Evolutionary conservation across 2,797 vertebrate genomes (phyloP), one percentile per base, ranked within the genome.

Genomic region (Natrix natrix): DNA sequence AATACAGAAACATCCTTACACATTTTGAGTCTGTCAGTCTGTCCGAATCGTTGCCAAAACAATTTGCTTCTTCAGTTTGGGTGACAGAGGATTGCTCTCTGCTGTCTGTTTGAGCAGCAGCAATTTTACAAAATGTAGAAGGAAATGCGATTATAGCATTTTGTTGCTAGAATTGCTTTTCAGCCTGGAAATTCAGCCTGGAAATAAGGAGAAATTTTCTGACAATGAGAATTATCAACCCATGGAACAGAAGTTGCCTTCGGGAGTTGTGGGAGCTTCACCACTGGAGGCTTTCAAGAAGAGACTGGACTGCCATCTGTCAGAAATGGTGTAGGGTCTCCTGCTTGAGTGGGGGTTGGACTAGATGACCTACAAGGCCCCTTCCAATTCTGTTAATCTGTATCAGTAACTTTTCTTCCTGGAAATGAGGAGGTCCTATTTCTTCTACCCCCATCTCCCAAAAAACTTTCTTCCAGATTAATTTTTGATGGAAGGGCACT

Each of bases 381-480:
- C 20, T 22, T 59, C 20, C 57, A 20, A 59, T 17, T 59, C 6
- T 22, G 57, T 59, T 59, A 20, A 59, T 22, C 17, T 59, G 17
- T 57, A 20, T 7, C 57, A 20, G 17, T 61, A 3, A 0, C 13
- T 69, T 69, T 78, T 74, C 32, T 37, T 37, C 32, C 32, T 10
- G 17, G 3, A 74, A 74, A 37, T 8, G 32, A 8, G 69, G 17
- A 78, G 32, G 32, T 78, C 32, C 32, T 78, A 22, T 22, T 78
- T 43, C 20, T 17, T 43, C 37, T 1, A 5, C 5, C 16, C 3
- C 6, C 3, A 7, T n/a, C 16, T 16, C 7, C 3, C 1, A 22
- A 43, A 78, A 37, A 37, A 1, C 1, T 78, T 78, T 43, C 32
- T 43, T 78, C 17, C 32, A 43, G 17, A 22, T 78, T 78, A 78